Evolutionary conservation across 2,113 vertebrate genomes (phyloP).

Genomic region (Xenopus laevis): DNA sequence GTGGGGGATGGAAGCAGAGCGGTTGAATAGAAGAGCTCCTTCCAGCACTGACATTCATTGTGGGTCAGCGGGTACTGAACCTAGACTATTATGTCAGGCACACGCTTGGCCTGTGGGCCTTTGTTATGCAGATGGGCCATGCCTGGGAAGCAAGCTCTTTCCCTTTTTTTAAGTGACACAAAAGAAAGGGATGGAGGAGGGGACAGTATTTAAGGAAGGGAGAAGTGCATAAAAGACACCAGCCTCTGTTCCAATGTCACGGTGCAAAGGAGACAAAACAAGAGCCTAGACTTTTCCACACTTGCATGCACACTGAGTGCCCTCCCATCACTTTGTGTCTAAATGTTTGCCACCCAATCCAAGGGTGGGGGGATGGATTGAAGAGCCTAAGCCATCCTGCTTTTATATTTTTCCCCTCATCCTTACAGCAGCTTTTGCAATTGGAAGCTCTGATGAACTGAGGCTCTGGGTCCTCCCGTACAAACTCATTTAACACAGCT

Average conservation of each 20-base stretch:
- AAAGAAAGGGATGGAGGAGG: background rate
- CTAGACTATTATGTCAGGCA: conserved; percentile 33
- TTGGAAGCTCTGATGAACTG: background rate
- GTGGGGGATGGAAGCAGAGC: conserved; percentile 1
- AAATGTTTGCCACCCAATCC: conserved; percentile 23
- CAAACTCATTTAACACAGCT: background rate
- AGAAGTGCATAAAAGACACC: conserved; percentile 2
- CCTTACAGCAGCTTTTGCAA: conserved; percentile 12
- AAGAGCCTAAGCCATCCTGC: background rate
- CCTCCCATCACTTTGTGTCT: conserved; percentile 41
- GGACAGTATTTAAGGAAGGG: background rate
- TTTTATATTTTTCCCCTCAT: conserved; percentile 13
- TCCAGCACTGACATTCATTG: background rate
- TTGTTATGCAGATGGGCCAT: conserved; percentile 78
- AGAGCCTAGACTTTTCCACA: conserved; percentile 61
- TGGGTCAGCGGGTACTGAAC: conserved; percentile 22
- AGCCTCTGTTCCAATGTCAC: conserved; percentile 70
- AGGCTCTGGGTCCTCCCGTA: background rate
- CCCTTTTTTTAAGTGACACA: conserved; percentile 49
- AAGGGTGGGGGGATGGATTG: conserved; percentile 4
- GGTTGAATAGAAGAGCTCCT: background rate
- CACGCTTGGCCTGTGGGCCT: conserved; percentile 58
- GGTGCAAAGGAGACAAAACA: conserved; percentile 71
- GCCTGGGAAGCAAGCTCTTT: conserved; percentile 44
- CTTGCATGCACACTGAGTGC: conserved; percentile 50